Conservation (phyloP, 2,113 vertebrate genomes). For the Nasalis larvatus region DNA sequence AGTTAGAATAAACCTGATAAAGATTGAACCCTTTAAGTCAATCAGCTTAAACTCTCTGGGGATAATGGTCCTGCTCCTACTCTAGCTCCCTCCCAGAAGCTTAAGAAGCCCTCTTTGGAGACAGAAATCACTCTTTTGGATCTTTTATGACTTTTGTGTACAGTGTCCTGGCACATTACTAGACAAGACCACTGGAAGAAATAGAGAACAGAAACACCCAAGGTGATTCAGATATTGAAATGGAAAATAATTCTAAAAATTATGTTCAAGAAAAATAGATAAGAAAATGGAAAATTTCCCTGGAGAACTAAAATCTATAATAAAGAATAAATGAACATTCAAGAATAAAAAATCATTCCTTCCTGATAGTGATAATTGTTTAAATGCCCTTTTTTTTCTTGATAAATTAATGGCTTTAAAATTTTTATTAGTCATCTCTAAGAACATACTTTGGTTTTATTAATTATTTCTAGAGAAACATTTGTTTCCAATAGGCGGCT, state of each 20-base stretch:
- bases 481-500: not conserved
- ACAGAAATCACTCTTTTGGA: not conserved
- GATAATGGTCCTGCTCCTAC: not conserved
- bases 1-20: not conserved
- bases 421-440: not conserved
- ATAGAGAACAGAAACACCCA: not conserved
- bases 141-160: not conserved
- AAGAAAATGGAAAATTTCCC: not conserved
- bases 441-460: not conserved
- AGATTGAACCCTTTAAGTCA: not conserved
- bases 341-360: not conserved
- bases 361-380: not conserved
- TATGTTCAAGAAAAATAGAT: not conserved
- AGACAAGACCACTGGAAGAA: not conserved
- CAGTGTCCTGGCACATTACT: not conserved
- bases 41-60: not conserved
- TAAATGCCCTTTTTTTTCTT: not conserved
- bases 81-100: not conserved
- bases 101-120: not conserved
- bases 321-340: not conserved
- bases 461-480: not conserved
- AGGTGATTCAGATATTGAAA: not conserved
- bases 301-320: not conserved
- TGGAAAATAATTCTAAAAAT: conserved; percentile 6
- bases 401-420: not conserved